phyloP scores from a whole-genome alignment of 2,888 invertebrate genomes.

The Tipula lateralis region DNA sequence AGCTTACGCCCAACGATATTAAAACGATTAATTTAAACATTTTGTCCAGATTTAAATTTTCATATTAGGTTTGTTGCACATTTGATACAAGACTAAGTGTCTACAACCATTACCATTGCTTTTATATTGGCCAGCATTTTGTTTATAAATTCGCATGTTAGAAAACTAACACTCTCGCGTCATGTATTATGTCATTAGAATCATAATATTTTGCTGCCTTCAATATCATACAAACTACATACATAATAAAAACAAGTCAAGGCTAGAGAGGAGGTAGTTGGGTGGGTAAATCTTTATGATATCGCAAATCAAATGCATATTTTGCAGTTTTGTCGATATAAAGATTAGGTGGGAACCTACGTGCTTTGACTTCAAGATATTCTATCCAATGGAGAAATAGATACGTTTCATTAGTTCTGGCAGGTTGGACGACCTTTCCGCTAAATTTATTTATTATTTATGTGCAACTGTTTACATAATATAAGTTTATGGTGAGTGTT shows the following conservation, averaged over 20 bases:
- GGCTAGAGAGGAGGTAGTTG: background rate
- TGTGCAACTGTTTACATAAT: background rate
- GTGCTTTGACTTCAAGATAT: too few relatives aligned
- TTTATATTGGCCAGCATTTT: background rate
- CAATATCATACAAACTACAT: background rate
- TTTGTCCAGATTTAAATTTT: background rate
- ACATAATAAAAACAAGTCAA: background rate
- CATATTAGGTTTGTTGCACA: background rate
- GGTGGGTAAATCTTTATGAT: background rate
- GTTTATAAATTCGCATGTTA: background rate
- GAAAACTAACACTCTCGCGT: background rate
- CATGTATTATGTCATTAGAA: background rate
- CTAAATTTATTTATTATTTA: background rate
- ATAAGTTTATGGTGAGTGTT: background rate
- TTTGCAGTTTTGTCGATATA: background rate
- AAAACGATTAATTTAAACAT: background rate
- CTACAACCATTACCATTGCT: background rate
- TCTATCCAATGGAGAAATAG: too few relatives aligned
- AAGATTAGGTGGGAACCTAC: background rate
- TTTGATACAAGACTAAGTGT: background rate
- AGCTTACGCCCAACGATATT: background rate
- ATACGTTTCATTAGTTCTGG: background rate
- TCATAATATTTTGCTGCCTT: background rate
- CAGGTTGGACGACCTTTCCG: background rate
- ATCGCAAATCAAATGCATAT: background rate